Conservation (phyloP, 2,888 invertebrate species). For the Tenthredo distinguenda region DNA sequence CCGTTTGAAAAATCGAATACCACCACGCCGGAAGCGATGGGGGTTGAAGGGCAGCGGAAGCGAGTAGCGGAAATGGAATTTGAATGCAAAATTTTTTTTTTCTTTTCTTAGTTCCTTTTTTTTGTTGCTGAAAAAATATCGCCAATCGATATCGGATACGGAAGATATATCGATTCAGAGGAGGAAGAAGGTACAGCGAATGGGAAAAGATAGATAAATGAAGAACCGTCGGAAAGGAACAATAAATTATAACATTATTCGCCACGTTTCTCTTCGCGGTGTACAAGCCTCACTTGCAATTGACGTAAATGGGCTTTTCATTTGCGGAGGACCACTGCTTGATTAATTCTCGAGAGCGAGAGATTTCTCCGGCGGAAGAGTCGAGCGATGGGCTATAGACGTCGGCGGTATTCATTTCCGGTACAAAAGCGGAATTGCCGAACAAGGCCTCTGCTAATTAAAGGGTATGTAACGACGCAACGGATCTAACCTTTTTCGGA, state of each 20-base stretch:
- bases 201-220: background rate
- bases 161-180: background rate
- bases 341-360: conserved; percentile 41
- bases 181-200: background rate
- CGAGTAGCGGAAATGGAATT: conserved; percentile 17
- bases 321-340: conserved; percentile 33
- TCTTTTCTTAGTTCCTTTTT: background rate
- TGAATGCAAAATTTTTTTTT: background rate
- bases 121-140: background rate
- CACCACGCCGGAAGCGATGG: conserved; percentile 26
- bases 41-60: conserved; percentile 11
- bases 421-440: conserved; percentile 40
- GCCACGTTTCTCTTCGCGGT: conserved; percentile 12
- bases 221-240: background rate
- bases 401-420: conserved; percentile 37
- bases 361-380: conserved; percentile 31
- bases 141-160: background rate
- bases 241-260: conserved; percentile 21
- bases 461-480: background rate
- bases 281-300: conserved; percentile 46
- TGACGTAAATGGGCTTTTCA: conserved; percentile 50
- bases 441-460: conserved; percentile 34
- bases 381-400: conserved; percentile 23
- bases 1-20: conserved; percentile 2
- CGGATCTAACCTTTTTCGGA: background rate